A percentile compares a stretch with the other conserved stretches of the same genome.
Evolutionary conservation across 2,797 vertebrate species (phyloP).

Genomic region (Macropus fuliginosus): DNA sequence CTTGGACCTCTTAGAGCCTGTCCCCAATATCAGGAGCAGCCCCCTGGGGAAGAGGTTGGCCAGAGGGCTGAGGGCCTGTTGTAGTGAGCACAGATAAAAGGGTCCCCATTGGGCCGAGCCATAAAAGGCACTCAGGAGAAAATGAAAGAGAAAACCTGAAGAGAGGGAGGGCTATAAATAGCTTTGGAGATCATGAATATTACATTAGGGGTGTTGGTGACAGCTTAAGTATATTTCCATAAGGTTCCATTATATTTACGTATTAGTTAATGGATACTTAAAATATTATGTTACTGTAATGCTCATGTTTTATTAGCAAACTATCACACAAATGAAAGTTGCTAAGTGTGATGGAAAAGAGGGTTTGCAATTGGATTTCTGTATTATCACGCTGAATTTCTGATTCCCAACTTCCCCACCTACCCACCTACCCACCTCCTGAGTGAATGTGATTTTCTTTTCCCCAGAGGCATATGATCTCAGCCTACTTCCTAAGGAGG

Average conservation of each 20-base stretch:
- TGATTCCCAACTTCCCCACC: constrained; percentile 60
- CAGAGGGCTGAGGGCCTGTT: background rate
- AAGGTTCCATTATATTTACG: constrained; percentile 85
- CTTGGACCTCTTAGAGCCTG: background rate
- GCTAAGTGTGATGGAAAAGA: constrained; percentile 79
- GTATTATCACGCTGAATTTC: constrained; percentile 71
- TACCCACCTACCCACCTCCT: constrained; percentile 12
- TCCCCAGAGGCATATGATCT: background rate
- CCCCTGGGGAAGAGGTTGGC: background rate
- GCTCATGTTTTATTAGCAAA: constrained; percentile 85
- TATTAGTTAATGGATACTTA: constrained; percentile 83
- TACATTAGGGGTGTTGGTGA: constrained; percentile 84
- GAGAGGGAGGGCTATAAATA: constrained; percentile 74
- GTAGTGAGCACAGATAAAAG: constrained; percentile 48
- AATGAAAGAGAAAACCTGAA: constrained; percentile 52
- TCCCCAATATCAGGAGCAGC: background rate
- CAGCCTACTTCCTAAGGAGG: constrained; percentile 9
- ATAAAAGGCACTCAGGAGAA: constrained; percentile 67
- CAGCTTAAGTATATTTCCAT: constrained; percentile 85
- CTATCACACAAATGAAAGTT: constrained; percentile 67
- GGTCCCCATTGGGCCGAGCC: constrained; percentile 56
- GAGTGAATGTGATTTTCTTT: constrained; percentile 33
- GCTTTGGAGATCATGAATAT: constrained; percentile 82
- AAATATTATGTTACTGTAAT: constrained; percentile 82
- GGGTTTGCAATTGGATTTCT: constrained; percentile 68